Base-by-base conservation (phyloP, 1,140 invertebrate species). In the Meloidogyne floridensis region DNA sequence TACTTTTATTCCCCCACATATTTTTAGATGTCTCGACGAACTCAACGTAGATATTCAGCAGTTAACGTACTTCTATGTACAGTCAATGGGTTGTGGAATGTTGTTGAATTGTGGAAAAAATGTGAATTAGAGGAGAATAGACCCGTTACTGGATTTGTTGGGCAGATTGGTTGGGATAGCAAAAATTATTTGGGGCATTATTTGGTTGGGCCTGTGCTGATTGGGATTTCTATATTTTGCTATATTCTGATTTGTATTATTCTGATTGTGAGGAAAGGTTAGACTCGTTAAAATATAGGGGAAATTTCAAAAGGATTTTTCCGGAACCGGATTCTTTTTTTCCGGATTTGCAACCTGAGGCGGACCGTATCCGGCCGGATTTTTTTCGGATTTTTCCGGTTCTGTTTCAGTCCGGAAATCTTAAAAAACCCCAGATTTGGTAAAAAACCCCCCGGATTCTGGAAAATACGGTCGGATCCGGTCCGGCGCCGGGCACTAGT, bases 51-150 rank as follows among this genome's bases (percentile, higher is more conserved):
- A n/a, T 65, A 65, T n/a, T 65, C 56, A 5, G 4, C 15, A n/a
- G 5, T 65, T 3, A 13, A n/a, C 5, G 10, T 65, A n/a, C 0
- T n/a, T 65, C 13, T 65, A n/a, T 65, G 56, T 65, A 65, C 56
- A n/a, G 13, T 65, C 5, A 65, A 65, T 65, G 56, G 43, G 10
- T 10, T 43, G 10, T 53, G 73, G 73, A 74, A 47, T 53, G 43
- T 47, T 10, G 20, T 53, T 51, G 43, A 47, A 74, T 74, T 42
- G 53, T 74, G 73, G 73, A 74, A 5, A 53, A 74, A 47, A 53
- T 74, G 73, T 74, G 13, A 43, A 18, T 74, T 74, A 51, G 43
- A 18, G 11, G 10, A 43, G 3, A 15, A 47, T 5, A n/a, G 11
- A 4, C 43, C 4, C 10, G 72, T 72, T 43, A 43, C 32, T 4